These are phyloP conservation scores for Sthenelais limicola DNA, from an alignment of 2,888 invertebrate species.

Conservation along the genomic window DNA sequence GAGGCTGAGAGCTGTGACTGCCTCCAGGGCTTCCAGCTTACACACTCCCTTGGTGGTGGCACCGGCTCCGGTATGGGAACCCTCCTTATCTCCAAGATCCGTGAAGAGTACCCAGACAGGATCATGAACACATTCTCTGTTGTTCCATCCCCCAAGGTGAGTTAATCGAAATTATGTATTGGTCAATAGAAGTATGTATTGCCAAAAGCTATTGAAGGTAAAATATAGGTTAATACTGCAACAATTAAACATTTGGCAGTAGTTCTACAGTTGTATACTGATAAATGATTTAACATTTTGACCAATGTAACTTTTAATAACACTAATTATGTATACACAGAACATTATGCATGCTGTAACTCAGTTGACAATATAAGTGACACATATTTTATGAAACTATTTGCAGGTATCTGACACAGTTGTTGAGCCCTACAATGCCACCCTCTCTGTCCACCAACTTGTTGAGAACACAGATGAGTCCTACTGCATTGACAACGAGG, in stretches of 20 bases:
- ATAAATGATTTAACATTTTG: no score
- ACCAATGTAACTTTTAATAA: no score
- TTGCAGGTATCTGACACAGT: conserved; percentile 81
- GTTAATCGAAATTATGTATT: no score
- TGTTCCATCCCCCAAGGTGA: conserved; percentile 88
- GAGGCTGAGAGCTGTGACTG: conserved; percentile 81
- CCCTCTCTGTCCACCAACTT: conserved; percentile 39
- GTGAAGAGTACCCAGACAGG: conserved; percentile 98
- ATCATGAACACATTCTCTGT: conserved; percentile 98
- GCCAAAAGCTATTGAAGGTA: no score
- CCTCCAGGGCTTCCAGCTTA: conserved; percentile 74
- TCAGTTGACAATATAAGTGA: no score
- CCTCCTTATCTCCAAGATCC: conserved; percentile 93
- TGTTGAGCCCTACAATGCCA: conserved; percentile 40
- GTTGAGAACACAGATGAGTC: conserved; percentile 41
- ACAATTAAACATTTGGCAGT: no score
- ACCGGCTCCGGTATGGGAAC: conserved; percentile 92
- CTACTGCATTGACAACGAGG: conserved; percentile 40
- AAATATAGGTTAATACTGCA: no score
- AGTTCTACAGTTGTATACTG: no score
- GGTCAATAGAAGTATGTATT: no score
- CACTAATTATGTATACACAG: no score
- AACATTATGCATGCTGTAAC: no score
- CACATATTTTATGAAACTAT: no score
- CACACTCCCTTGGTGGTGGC: conserved; percentile 87